These are phyloP conservation scores for Ochropacha duplaris DNA, from an alignment of 2,888 invertebrate species.

Conservation along the genomic window DNA sequence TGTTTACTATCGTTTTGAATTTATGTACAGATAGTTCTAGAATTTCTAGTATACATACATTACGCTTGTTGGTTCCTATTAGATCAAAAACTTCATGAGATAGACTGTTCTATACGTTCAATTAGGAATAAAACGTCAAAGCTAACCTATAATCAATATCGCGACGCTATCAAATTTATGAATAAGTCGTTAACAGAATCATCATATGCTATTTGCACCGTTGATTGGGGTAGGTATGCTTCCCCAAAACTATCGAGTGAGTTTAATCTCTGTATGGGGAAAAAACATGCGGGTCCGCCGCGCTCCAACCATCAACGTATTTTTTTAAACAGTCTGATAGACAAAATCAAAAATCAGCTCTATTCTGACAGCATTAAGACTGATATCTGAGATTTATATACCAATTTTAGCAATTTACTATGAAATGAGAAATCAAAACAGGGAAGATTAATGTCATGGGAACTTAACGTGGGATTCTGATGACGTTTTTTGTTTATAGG, in stretches of 20 bases:
- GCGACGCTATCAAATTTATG: neutral
- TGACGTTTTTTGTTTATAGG: slow-evolving; percentile 29
- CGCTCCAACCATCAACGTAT: slow-evolving; percentile 43
- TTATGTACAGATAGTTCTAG: too few species aligned
- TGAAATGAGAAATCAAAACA: slow-evolving; percentile 74
- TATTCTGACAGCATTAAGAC: slow-evolving; percentile 17
- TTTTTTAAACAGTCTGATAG: slow-evolving; percentile 33
- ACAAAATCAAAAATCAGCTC: slow-evolving; percentile 23
- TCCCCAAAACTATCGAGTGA: slow-evolving; percentile 50
- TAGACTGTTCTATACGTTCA: too few species aligned
- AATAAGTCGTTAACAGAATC: slow-evolving; percentile 27
- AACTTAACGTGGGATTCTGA: slow-evolving; percentile 60
- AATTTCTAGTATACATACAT: too few species aligned
- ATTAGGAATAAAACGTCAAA: too few species aligned
- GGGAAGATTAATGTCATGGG: slow-evolving; percentile 73
- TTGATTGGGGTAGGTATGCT: slow-evolving; percentile 53
- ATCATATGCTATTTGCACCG: slow-evolving; percentile 42
- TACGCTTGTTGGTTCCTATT: too few species aligned
- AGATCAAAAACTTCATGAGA: too few species aligned
- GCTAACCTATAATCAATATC: too few species aligned
- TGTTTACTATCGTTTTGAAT: too few species aligned
- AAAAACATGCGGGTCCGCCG: slow-evolving; percentile 68
- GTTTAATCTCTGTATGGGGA: slow-evolving; percentile 57
- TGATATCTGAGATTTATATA: slow-evolving; percentile 12
- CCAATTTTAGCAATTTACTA: slow-evolving; percentile 59